Evolutionary conservation across 1,140 invertebrate genomes (phyloP), one percentile per base, ranked within the genome.

Genomic region (Gerris buenoi): DNA sequence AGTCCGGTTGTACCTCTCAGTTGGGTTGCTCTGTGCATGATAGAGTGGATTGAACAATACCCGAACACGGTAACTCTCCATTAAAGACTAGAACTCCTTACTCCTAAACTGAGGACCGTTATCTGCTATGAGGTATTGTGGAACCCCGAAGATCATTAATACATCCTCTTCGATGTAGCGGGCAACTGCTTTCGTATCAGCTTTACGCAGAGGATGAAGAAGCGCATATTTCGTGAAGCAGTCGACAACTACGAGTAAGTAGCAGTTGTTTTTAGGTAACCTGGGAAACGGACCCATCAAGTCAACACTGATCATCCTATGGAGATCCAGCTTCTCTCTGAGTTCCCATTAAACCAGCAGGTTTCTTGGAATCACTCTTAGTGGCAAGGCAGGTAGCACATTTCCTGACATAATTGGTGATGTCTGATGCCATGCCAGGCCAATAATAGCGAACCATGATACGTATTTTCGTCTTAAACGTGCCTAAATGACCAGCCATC

Each of bases 261-360:
- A 46, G 33, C 33, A 46, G 33, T 46, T 46, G 25, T 26, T 22
- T 23, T 27, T 15, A 3, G 61, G 62, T 2, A 72, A 76, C 0
- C 69, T 29, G 0, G 79, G 77, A 25, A 79, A 72, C 1, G 77
- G 77, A 18, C 77, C 77, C 65, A 80, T 72, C 0, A 80, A 56
- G 65, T 81, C 79, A 0, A 75, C 72, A 1, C 74, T 75, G 0
- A 77, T 67, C 14, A 57, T 64, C 15, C 67, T 25, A 69, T 5
- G 68, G 66, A 2, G 27, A 25, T n/a, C 26, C 25, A 3, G 63
- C 27, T 25, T 57, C 29, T 26, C 67, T 23, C 59, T 63, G 63
- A n/a, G 23, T 64, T 2, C 25, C 25, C 65, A 65, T 65, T 13
- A 65, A 57, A 23, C 65, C 65, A 2, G 23, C 22, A 25, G 63